Evolutionary conservation across 2,797 vertebrate species (phyloP).

Genomic region (Myiotriccus ornatus): DNA sequence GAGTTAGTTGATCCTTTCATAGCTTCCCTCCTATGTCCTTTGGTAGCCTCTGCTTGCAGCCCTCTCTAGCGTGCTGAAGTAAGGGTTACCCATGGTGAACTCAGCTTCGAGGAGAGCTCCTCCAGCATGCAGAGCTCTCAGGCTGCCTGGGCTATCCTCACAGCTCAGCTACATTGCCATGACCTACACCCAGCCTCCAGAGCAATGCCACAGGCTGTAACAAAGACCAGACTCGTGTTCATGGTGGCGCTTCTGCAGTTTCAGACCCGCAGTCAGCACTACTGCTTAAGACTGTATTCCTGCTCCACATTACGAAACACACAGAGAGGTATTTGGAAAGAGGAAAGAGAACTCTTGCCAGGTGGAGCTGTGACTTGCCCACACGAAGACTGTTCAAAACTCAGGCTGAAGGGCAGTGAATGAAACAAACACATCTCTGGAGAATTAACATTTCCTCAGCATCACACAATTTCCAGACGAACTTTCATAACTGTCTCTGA

Average conservation of each 20-base stretch:
- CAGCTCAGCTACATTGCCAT: neutral
- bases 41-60: neutral
- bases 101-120: neutral
- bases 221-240: neutral
- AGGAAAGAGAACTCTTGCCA: neutral
- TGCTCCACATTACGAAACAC: neutral
- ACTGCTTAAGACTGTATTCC: neutral
- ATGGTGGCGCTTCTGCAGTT: neutral
- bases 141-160: neutral
- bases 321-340: neutral
- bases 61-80: neutral
- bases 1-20: neutral
- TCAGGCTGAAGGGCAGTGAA: neutral
- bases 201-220: neutral
- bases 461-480: neutral
- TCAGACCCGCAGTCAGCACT: neutral
- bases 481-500: neutral
- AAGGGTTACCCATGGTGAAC: neutral
- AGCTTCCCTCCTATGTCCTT: neutral
- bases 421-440: accelerated
- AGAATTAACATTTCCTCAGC: neutral
- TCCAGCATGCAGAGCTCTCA: neutral
- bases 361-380: neutral
- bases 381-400: neutral
- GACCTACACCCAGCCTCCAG: too few species aligned